Conservation (phyloP, 1,140 invertebrate species). For the Drosophila kanapiae region DNA sequence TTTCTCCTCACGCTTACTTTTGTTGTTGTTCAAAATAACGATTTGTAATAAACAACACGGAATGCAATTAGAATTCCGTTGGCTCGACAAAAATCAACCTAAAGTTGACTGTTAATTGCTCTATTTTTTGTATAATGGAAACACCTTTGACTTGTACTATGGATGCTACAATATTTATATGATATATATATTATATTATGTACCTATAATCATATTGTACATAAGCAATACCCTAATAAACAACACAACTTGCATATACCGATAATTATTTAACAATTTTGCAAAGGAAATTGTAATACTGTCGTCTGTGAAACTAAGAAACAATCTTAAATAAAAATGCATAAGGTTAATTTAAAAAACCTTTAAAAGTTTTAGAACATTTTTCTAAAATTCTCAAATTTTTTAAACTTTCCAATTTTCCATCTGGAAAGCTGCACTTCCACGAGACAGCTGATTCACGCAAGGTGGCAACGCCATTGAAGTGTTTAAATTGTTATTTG, state of each 20-base stretch:
- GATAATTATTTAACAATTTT: conserved; percentile 11
- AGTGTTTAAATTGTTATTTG: conserved; percentile 46
- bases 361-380: not conserved
- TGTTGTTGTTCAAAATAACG: conserved; percentile 60
- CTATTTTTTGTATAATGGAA: conserved; percentile 42
- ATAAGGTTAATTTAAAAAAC: not conserved
- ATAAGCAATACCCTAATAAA: conserved; percentile 17
- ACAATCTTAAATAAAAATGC: conserved; percentile 18
- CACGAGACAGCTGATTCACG: conserved; percentile 6
- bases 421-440: not conserved
- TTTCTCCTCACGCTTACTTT: conserved; percentile 60
- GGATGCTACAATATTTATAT: conserved; percentile 13
- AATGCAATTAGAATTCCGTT: conserved; percentile 13
- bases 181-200: conserved; percentile 15
- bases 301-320: conserved; percentile 34
- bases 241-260: not conserved
- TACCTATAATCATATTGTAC: conserved; percentile 29
- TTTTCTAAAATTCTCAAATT: not conserved
- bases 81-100: conserved; percentile 37
- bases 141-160: conserved; percentile 40
- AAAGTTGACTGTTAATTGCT: conserved; percentile 22
- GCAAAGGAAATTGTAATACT: conserved; percentile 22
- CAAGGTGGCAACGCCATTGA: conserved; percentile 14
- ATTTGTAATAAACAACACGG: conserved; percentile 47
- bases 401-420: not conserved